Base-by-base conservation (phyloP, 2,888 invertebrate genomes). In the Amorpha juglandis region DNA sequence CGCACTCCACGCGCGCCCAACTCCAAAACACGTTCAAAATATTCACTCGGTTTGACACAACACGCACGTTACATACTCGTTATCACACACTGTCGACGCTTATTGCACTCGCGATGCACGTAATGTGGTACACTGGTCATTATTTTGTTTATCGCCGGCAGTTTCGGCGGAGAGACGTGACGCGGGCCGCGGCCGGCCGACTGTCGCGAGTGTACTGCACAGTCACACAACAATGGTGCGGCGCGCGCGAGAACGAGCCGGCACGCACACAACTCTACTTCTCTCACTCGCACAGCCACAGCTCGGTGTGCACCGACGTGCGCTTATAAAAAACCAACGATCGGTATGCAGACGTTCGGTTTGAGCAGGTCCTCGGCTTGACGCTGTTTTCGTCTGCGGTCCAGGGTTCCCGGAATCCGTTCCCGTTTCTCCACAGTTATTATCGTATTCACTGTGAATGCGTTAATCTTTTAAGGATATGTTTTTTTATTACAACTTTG, bases 331-430 rank as follows among this genome's bases (percentile, higher is more conserved):
- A 93, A 93, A 92, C 91, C 87, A 87, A 87, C 91, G 92, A 93
- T 93, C 91, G 93, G 93, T 93, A 93, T 93, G 93, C 92, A 92
- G 93, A 92, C 93, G 91, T 91, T 92, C 87, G 90, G 91, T 92
- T 90, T 87, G 90, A 90, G 91, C 92, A 92, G 92, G 92, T 92
- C 92, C 92, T 89, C 88, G 88, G 89, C 88, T 90, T 90, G 91
- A 89, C 91, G 92, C 92, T 91, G 92, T 92, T 92, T 93, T 93
- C 92, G 93, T 93, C 92, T 92, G 90, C 90, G 90, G 90, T 88
- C 79, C 88, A 79, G 91, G 86, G 92, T 90, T 88, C 82, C 86
- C 84, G 84, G 82, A 78, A 82, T 80, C 72, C 70, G 70, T 72
- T 72, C 75, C 70, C 71, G 71, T 77, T 82, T 82, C 82, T 85